These are phyloP conservation scores for Phocoena phocoena DNA, from an alignment of 2,113 vertebrate species.

Conservation along the genomic window DNA sequence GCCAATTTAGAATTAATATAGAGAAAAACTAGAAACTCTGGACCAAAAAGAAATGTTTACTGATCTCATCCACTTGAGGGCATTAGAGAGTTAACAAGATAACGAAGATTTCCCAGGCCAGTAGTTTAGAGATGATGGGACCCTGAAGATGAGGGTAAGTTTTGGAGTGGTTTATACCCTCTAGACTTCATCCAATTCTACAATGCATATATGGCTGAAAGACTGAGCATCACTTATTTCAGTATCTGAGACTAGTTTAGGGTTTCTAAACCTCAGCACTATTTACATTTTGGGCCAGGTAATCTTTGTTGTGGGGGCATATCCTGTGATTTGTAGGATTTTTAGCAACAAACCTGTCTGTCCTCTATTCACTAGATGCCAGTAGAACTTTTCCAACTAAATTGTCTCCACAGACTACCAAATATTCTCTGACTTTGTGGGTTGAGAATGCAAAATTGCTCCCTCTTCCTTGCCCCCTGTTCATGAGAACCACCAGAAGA, in stretches of 20 bases:
- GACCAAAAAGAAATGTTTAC: neutral
- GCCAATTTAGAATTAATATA: neutral
- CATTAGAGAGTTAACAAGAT: neutral
- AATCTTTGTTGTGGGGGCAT: neutral
- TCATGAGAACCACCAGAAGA: neutral
- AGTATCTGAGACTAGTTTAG: neutral
- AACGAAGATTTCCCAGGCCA: neutral
- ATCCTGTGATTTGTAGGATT: neutral
- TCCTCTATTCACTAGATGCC: neutral
- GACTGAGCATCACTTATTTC: neutral
- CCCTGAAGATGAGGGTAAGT: neutral
- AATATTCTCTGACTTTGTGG: neutral
- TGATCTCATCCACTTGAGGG: neutral
- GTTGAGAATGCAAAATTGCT: neutral
- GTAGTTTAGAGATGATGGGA: neutral
- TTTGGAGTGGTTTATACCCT: neutral
- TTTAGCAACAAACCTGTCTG: neutral
- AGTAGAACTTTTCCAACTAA: neutral
- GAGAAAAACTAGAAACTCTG: neutral
- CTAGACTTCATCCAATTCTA: neutral
- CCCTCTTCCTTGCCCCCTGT: neutral
- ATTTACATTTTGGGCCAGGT: neutral
- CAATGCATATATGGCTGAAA: neutral
- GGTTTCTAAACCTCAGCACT: neutral
- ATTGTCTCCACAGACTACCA: neutral